Percentiles rank a stretch among this genome's conserved stretches.
Evolutionary conservation across 1,140 invertebrate genomes (phyloP).

Genomic region (Camponotus vicinus): DNA sequence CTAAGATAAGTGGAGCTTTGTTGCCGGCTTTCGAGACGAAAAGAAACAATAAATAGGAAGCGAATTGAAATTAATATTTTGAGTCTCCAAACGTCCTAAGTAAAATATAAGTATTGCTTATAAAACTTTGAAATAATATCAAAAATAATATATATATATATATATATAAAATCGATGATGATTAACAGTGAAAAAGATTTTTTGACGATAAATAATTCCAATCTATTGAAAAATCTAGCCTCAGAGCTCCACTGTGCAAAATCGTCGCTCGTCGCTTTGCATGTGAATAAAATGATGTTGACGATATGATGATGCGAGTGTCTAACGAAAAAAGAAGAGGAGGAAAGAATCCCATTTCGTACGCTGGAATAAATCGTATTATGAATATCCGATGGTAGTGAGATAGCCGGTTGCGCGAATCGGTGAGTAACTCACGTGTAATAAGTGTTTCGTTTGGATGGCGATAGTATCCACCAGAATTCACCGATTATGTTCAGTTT

Average conservation of each 20-base stretch:
- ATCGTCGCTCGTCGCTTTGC: neutral
- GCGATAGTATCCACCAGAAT: slow-evolving; percentile 12
- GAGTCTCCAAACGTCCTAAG: slow-evolving; percentile 2
- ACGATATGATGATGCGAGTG: neutral
- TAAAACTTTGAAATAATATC: neutral
- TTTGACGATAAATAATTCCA: slow-evolving; percentile 24
- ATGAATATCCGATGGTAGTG: slow-evolving; percentile 80
- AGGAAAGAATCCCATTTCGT: slow-evolving; percentile 37
- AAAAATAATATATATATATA: neutral
- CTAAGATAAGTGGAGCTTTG: neutral
- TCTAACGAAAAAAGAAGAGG: neutral
- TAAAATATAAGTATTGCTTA: neutral
- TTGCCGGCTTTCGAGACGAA: neutral
- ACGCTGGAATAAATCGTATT: slow-evolving; percentile 53
- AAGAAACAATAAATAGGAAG: slow-evolving; percentile 36
- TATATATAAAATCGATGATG: no score
- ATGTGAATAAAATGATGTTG: neutral
- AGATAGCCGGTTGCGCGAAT: slow-evolving; percentile 84
- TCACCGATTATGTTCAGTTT: slow-evolving; percentile 10
- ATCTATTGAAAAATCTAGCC: neutral
- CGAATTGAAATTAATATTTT: slow-evolving; percentile 1
- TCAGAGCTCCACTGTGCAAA: slow-evolving; percentile 4
- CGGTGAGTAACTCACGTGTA: slow-evolving; percentile 49
- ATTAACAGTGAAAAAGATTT: neutral
- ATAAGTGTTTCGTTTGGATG: slow-evolving; percentile 27